Evolutionary conservation across 2,888 invertebrate genomes (phyloP).

Genomic region (Lysandra bellargus): DNA sequence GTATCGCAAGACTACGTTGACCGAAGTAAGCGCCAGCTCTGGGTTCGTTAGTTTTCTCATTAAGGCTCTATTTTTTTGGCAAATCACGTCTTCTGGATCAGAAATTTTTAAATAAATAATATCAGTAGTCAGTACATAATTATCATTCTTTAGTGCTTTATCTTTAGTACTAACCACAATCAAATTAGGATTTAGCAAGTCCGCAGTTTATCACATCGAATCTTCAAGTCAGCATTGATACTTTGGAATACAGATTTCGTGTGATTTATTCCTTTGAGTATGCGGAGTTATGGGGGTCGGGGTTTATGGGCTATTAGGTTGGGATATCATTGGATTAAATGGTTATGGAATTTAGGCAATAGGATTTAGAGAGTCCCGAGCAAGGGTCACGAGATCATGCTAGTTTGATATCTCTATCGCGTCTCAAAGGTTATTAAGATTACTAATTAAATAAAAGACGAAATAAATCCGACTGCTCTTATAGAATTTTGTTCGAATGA

Average conservation of each 20-base stretch:
- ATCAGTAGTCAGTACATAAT: too few relatives aligned
- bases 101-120: too few relatives aligned
- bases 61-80: too few relatives aligned
- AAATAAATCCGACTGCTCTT: not conserved
- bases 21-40: too few relatives aligned
- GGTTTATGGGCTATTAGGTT: slow-evolving; percentile 17
- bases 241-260: slow-evolving; percentile 2
- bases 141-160: too few relatives aligned
- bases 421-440: not conserved
- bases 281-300: not conserved
- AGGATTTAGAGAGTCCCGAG: not conserved
- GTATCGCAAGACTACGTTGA: too few relatives aligned
- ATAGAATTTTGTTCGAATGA: not conserved
- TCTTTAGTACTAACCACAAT: not conserved
- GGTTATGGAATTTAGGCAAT: slow-evolving; percentile 9
- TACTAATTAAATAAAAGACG: slow-evolving; percentile 2
- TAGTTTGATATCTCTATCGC: not conserved
- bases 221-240: slow-evolving; percentile 2
- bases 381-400: not conserved
- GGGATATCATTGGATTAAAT: slow-evolving; percentile 3
- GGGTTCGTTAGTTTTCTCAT: too few relatives aligned
- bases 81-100: too few relatives aligned
- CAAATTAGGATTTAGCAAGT: not conserved
- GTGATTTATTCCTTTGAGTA: slow-evolving; percentile 16
- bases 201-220: not conserved